Evolutionary conservation across 1,140 invertebrate genomes (phyloP), one percentile per base, ranked within the genome.

Genomic region (Eurosta solidaginis): DNA sequence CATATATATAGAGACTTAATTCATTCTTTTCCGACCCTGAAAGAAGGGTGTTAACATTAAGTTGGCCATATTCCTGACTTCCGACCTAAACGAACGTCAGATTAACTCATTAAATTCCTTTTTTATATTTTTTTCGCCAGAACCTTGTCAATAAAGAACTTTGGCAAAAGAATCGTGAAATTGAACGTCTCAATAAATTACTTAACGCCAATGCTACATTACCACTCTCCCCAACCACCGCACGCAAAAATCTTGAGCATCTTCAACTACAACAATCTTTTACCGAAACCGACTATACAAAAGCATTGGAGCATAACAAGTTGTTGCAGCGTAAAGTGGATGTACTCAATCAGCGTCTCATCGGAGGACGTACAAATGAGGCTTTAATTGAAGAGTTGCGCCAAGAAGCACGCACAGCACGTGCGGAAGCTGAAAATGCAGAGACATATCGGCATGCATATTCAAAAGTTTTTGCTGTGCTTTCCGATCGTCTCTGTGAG

Each of bases 121-220:
- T 40, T 77, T 1, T 78, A 29, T 36, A n/a, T 25, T n/a, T n/a
- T n/a, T n/a, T n/a, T n/a, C n/a, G n/a, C 0, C 29, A 81, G 79
- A 84, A 92, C 79, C 83, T 93, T 14, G 91, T 93, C 1, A 93
- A 93, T 81, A 92, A 90, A 20, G 92, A 93, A 81, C 83, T 93
- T 5, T 93, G 92, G 92, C 91, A 91, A 78, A 93, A 93, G 81
- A 93, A 93, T 81, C 90, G 91, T 33, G 91, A 93, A 81, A 92
- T 93, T 29, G 92, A 93, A 50, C 91, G 92, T 75, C 84, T 94
- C 3, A 87, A 83, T 29, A 85, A 87, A 74, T 47, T 87, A n/a
- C 20, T 87, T 1, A 80, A 76, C 12, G 25, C 33, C n/a, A n/a
- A 47, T 22, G 44, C 59, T 7, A 29, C 42, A 12, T 75, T 45